Conservation (phyloP, 2,888 invertebrate genomes). For the Drosophila rubida region DNA sequence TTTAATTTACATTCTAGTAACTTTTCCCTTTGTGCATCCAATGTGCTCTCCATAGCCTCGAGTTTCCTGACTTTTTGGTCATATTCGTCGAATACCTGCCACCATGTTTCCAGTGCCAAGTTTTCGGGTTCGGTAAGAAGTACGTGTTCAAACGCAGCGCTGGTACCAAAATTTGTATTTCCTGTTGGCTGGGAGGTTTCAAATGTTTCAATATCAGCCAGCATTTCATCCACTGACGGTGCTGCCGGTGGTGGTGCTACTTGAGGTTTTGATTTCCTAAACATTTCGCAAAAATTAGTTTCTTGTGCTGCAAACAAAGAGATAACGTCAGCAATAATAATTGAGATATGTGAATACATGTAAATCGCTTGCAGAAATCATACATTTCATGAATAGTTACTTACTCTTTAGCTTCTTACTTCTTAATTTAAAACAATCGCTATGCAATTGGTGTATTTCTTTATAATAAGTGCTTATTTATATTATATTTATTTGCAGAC, state of each 20-base stretch:
- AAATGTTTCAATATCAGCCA: constrained; percentile 83
- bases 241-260: constrained; percentile 73
- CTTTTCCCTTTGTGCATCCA: constrained; percentile 73
- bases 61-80: constrained; percentile 80
- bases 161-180: constrained; percentile 3
- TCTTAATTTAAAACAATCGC: background rate
- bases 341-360: background rate
- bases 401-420: background rate
- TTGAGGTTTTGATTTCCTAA: constrained; percentile 71
- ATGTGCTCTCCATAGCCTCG: constrained; percentile 66
- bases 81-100: constrained; percentile 83
- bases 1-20: constrained; percentile 73
- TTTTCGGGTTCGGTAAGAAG: constrained; percentile 58
- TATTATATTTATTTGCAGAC: too few species aligned
- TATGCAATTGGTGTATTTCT: background rate
- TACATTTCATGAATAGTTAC: background rate
- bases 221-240: constrained; percentile 78
- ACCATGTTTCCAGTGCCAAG: constrained; percentile 77
- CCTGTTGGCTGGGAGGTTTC: constrained; percentile 55
- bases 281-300: constrained; percentile 54
- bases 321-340: constrained; percentile 28
- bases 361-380: too few species aligned
- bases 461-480: background rate
- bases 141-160: constrained; percentile 43
- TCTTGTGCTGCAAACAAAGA: constrained; percentile 4